Evolutionary conservation across 2,113 vertebrate species (phyloP).

Genomic region (Pipa parva): DNA sequence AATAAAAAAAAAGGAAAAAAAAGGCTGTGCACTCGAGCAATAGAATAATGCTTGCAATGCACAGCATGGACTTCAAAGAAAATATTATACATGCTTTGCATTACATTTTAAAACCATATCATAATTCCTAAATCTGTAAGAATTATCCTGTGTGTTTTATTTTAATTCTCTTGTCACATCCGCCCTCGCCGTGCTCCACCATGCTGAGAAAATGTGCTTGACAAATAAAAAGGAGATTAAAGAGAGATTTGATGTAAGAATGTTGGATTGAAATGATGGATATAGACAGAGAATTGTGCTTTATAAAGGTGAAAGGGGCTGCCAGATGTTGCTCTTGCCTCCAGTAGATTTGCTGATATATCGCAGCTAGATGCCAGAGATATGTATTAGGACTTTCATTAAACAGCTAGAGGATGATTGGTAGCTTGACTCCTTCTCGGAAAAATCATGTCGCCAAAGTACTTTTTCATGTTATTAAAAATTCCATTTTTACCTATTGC

Average conservation of each 20-base stretch:
- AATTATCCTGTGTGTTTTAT: not conserved
- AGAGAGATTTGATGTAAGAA: not conserved
- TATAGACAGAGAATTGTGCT: not conserved
- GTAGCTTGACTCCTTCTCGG: conserved; percentile 18
- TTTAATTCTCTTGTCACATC: not conserved
- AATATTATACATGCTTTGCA: no score
- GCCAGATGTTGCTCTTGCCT: not conserved
- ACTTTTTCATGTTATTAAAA: conserved; percentile 27
- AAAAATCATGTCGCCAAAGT: conserved; percentile 15
- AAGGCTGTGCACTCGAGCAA: no score
- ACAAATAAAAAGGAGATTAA: not conserved
- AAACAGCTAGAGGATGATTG: conserved; percentile 21
- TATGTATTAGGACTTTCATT: conserved; percentile 9
- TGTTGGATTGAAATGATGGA: not conserved
- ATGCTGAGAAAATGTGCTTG: not conserved
- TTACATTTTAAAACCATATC: no score
- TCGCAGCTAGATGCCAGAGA: not conserved
- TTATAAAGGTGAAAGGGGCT: not conserved
- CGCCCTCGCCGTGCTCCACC: not conserved
- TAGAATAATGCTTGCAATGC: no score
- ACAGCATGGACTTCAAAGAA: no score
- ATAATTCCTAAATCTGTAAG: no score
- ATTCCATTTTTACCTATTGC: conserved; percentile 4
- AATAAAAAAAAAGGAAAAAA: no score
- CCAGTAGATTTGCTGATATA: not conserved